These are phyloP conservation scores for Pogona vitticeps DNA, from an alignment of 2,113 vertebrate genomes.

Conservation along the genomic window DNA sequence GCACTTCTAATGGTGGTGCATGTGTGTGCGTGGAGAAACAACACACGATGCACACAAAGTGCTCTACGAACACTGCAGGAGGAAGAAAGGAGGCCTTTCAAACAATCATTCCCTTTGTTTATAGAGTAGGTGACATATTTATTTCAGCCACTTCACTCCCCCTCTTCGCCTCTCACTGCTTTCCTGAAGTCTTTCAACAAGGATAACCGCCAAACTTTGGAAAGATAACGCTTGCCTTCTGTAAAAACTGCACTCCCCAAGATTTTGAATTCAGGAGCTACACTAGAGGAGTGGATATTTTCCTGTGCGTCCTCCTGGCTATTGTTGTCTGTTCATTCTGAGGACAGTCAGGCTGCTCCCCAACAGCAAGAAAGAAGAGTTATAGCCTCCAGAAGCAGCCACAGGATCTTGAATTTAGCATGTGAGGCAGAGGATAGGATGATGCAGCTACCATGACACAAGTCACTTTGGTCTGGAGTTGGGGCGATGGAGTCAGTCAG, in stretches of 20 bases:
- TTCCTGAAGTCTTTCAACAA: neutral
- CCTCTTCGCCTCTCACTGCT: neutral
- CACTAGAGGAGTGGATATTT: constrained; percentile 58
- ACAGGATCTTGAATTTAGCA: constrained; percentile 50
- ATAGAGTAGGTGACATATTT: constrained; percentile 46
- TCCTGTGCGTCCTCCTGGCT: neutral
- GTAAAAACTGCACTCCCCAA: constrained; percentile 50
- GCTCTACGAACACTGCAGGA: constrained; percentile 40
- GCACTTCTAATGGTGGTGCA: constrained; percentile 46
- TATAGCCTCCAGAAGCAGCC: constrained; percentile 51
- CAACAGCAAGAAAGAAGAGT: constrained; percentile 41
- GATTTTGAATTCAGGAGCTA: constrained; percentile 36
- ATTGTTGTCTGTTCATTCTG: constrained; percentile 42
- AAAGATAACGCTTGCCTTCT: constrained; percentile 53
- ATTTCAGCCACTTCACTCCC: constrained; percentile 22
- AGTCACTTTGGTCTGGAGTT: neutral
- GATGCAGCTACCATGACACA: neutral
- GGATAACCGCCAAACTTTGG: constrained; percentile 42
- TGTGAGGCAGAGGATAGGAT: neutral
- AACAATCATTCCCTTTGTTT: constrained; percentile 62
- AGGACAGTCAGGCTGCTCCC: neutral
- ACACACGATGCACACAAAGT: neutral
- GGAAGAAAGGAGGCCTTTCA: constrained; percentile 47
- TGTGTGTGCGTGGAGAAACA: neutral
- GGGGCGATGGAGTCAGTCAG: too few species aligned